Conservation (phyloP, 2,888 invertebrate genomes). For the Hyalella azteca region DNA sequence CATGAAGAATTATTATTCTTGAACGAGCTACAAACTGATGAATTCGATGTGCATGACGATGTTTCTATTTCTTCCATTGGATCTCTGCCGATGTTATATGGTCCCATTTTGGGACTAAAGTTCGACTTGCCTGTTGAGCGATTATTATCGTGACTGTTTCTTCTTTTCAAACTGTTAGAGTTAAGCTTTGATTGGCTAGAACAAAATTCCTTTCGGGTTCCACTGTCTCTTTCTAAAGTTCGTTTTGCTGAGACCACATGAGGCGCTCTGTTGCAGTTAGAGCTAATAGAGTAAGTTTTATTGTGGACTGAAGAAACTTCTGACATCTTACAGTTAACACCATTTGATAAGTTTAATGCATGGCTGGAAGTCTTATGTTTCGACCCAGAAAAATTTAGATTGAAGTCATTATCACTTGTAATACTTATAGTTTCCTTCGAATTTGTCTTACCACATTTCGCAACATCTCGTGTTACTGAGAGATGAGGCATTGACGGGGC, state of each 20-base stretch:
- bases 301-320: background rate
- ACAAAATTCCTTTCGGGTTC: background rate
- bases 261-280: background rate
- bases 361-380: background rate
- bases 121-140: no score
- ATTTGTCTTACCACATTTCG: background rate
- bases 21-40: no score
- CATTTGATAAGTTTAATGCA: conserved; percentile 1
- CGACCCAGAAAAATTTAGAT: background rate
- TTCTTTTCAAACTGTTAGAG: background rate
- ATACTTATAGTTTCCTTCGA: background rate
- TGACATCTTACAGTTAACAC: background rate
- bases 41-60: no score
- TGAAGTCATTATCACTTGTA: background rate
- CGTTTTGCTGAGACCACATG: background rate
- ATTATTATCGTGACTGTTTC: no score
- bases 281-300: background rate
- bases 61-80: no score
- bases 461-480: background rate
- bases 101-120: no score
- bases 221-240: background rate
- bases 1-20: no score
- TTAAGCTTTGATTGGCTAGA: background rate
- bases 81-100: no score
- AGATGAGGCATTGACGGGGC: background rate